Conservation (phyloP, 2,888 invertebrate species). For the Coenonympha arcania region DNA sequence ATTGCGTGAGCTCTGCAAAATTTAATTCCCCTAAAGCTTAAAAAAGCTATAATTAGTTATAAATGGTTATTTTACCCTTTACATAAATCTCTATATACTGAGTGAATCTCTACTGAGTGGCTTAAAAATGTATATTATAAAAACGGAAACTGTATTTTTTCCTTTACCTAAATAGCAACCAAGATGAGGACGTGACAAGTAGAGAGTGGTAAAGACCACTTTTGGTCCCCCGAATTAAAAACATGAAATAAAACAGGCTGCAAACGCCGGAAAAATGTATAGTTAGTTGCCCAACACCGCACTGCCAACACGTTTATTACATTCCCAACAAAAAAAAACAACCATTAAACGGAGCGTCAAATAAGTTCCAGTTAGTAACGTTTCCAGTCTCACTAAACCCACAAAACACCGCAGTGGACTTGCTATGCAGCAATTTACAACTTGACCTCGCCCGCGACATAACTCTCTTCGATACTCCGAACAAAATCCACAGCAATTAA, state of each 20-base stretch:
- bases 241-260: neutral
- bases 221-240: neutral
- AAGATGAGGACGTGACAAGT: no score
- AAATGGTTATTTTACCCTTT: no score
- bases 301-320: neutral
- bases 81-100: no score
- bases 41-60: no score
- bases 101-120: no score
- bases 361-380: no score
- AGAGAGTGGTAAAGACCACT: no score
- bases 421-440: constrained; percentile 69
- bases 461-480: constrained; percentile 42
- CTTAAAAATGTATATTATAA: no score
- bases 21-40: no score
- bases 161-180: no score
- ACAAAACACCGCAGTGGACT: constrained; percentile 67
- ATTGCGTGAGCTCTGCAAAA: no score
- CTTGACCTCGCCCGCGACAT: constrained; percentile 57
- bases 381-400: constrained; percentile 48
- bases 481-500: constrained; percentile 34
- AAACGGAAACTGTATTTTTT: no score
- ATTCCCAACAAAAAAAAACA: constrained; percentile 4
- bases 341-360: constrained; percentile 14
- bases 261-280: neutral
- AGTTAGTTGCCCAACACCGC: neutral